Evolutionary conservation across 2,888 invertebrate species (phyloP).

Genomic region (Cordilura impudica): DNA sequence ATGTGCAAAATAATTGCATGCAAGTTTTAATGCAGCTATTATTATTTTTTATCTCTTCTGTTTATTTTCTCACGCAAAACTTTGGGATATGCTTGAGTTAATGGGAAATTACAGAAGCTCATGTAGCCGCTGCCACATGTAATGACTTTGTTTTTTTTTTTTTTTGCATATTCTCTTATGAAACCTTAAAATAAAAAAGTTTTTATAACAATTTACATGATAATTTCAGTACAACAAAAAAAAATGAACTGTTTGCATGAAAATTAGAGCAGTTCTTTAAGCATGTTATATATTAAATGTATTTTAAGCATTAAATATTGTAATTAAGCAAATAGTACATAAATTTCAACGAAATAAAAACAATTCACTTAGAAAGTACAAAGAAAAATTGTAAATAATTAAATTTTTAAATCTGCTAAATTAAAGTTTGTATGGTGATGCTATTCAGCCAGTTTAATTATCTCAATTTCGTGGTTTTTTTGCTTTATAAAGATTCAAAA

Average conservation of each 20-base stretch:
- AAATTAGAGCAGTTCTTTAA: constrained; percentile 7
- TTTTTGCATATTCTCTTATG: constrained; percentile 15
- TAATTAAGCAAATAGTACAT: not conserved
- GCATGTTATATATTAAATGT: not conserved
- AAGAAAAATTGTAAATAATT: no score
- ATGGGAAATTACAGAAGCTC: constrained; percentile 61
- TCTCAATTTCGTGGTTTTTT: no score
- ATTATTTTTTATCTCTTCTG: not conserved
- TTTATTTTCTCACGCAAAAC: constrained; percentile 76
- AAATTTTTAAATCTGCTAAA: no score
- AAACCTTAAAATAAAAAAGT: constrained; percentile 6
- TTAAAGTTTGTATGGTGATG: no score
- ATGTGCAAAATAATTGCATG: constrained; percentile 17
- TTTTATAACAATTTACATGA: constrained; percentile 4
- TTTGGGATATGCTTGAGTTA: constrained; percentile 75
- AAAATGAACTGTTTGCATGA: not conserved
- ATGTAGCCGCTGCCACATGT: constrained; percentile 1
- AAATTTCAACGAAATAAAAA: not conserved
- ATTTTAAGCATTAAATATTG: no score
- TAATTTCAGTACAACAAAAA: not conserved
- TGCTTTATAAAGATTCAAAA: no score
- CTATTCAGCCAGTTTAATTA: no score
- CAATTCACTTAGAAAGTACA: no score
- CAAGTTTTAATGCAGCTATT: not conserved
- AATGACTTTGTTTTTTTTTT: not conserved